phyloP scores from a whole-genome alignment of 2,888 invertebrate species.

The Arge pagana region DNA sequence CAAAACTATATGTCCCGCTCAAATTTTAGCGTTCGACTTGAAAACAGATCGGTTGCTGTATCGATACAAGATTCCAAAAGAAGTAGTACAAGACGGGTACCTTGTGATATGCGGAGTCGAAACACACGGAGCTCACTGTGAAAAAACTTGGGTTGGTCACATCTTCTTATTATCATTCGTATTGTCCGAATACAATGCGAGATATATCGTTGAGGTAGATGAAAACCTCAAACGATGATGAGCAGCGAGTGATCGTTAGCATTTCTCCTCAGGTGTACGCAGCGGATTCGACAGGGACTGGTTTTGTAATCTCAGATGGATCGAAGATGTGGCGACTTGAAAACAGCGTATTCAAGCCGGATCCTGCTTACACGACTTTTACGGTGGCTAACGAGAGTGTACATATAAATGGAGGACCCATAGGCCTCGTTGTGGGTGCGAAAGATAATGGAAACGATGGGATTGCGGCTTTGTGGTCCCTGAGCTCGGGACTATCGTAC shows the following conservation, averaged over 20 bases:
- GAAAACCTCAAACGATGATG: too few relatives aligned
- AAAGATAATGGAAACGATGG: conserved; percentile 4
- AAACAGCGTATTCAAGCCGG: conserved; percentile 29
- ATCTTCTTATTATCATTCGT: conserved; percentile 1
- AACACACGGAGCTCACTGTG: too few relatives aligned
- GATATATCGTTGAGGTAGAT: too few relatives aligned
- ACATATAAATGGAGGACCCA: conserved; percentile 69
- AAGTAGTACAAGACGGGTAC: too few relatives aligned
- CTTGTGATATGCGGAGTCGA: too few relatives aligned
- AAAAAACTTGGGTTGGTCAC: too few relatives aligned
- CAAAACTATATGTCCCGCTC: too few relatives aligned
- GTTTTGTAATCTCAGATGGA: conserved; percentile 33
- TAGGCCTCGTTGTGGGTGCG: conserved; percentile 69
- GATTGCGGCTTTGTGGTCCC: conserved; percentile 36
- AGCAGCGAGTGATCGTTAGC: too few relatives aligned
- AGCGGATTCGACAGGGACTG: conserved; percentile 35
- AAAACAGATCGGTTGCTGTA: too few relatives aligned
- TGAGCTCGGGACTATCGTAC: conserved; percentile 36
- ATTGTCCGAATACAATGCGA: too few relatives aligned
- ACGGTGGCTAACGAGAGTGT: conserved; percentile 63
- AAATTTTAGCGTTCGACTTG: too few relatives aligned
- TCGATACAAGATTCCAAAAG: too few relatives aligned
- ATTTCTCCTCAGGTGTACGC: conserved; percentile 39
- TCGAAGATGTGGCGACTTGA: conserved; percentile 33
- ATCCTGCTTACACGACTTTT: conserved; percentile 24